Evolutionary conservation across 1,140 invertebrate species (phyloP).

Genomic region (Varroa destructor): DNA sequence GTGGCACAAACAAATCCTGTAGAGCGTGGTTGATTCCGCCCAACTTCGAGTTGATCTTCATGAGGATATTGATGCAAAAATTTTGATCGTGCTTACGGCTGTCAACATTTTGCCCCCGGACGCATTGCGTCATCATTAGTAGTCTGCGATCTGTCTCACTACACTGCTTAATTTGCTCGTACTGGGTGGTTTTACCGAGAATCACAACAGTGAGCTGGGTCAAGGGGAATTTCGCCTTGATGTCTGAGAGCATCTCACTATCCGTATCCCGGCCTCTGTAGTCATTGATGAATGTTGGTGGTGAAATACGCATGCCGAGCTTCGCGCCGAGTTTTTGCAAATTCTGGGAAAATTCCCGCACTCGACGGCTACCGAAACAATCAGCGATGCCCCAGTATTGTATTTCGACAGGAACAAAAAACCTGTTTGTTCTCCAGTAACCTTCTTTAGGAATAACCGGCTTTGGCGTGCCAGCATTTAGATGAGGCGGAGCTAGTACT

Average conservation of each 20-base stretch:
- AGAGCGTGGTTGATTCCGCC: slow-evolving; percentile 65
- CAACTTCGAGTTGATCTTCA: slow-evolving; percentile 69
- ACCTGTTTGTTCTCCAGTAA: background rate
- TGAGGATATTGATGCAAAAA: slow-evolving; percentile 10
- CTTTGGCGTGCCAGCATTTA: background rate
- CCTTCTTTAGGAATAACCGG: background rate
- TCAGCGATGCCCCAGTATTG: background rate
- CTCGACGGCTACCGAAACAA: background rate
- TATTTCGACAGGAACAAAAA: slow-evolving; percentile 8
- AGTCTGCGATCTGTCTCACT: background rate
- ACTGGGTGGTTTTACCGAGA: background rate
- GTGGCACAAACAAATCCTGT: background rate
- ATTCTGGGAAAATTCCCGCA: background rate
- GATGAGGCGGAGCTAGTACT: background rate
- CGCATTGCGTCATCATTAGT: slow-evolving; percentile 12
- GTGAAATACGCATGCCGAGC: background rate
- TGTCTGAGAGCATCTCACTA: slow-evolving; percentile 14
- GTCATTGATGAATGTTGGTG: slow-evolving; percentile 1
- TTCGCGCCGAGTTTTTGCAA: background rate
- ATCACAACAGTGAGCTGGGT: background rate
- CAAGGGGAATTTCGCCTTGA: slow-evolving; percentile 2
- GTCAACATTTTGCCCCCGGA: background rate
- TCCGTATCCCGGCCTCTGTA: background rate
- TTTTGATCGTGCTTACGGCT: slow-evolving; percentile 3
- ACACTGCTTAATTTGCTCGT: slow-evolving; percentile 1